Evolutionary conservation across 2,888 invertebrate genomes (phyloP).

Genomic region (Girardia tigrina): DNA sequence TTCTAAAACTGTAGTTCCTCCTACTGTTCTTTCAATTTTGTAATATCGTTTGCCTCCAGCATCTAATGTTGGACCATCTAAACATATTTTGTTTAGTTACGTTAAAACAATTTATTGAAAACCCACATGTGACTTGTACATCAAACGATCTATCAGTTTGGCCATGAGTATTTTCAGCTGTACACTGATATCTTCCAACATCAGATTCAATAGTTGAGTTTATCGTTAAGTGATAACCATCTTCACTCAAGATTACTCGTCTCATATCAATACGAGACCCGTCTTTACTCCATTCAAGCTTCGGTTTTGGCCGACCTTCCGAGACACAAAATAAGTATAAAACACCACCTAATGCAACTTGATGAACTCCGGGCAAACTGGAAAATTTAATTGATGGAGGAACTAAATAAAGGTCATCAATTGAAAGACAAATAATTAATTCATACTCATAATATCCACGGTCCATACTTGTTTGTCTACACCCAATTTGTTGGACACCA

Average conservation of each 20-base stretch:
- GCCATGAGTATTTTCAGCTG: slow-evolving; percentile 21
- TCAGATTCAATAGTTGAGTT: slow-evolving; percentile 13
- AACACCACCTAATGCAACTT: neutral
- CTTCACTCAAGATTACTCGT: neutral
- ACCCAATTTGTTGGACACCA: slow-evolving; percentile 34
- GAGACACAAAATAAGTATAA: slow-evolving; percentile 21
- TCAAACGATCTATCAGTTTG: neutral
- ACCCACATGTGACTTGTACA: slow-evolving; percentile 30
- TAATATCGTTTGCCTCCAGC: slow-evolving; percentile 17
- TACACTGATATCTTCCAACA: slow-evolving; percentile 27
- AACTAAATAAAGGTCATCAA: neutral
- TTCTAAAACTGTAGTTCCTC: neutral
- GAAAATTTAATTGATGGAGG: slow-evolving; percentile 9
- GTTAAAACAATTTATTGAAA: neutral
- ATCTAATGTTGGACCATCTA: slow-evolving; percentile 26
- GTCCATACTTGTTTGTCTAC: slow-evolving; percentile 21
- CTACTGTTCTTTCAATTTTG: slow-evolving; percentile 28
- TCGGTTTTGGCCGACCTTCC: slow-evolving; percentile 49
- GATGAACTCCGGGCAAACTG: slow-evolving; percentile 21
- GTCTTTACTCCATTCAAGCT: slow-evolving; percentile 50
- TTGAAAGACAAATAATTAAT: neutral
- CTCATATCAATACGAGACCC: slow-evolving; percentile 24
- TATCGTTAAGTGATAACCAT: slow-evolving; percentile 11
- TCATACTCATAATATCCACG: slow-evolving; percentile 27
- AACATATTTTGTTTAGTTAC: neutral